Conservation (phyloP, 2,797 vertebrate genomes). For the Enteromius trimaculatus region DNA sequence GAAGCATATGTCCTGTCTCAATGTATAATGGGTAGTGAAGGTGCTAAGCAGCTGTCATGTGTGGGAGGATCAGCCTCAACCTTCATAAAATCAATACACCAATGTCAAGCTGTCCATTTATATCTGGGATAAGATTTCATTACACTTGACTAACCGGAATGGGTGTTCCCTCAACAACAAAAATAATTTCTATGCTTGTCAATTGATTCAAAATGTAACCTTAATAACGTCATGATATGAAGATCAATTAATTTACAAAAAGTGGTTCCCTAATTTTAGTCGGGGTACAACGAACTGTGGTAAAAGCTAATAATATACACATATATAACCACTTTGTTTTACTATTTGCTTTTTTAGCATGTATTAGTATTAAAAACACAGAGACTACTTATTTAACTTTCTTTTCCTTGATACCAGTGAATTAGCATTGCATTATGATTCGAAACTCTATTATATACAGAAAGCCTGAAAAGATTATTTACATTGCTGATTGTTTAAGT, state of each 20-base stretch:
- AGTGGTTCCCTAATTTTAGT: background rate
- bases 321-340: background rate
- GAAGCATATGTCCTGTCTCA: conserved; percentile 15
- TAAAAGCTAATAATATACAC: background rate
- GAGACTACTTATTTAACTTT: background rate
- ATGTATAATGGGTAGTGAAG: conserved; percentile 25
- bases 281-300: background rate
- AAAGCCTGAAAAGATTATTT: conserved; percentile 64
- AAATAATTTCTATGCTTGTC: background rate
- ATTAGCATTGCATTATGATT: conserved; percentile 56
- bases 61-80: conserved; percentile 17
- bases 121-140: conserved; percentile 1
- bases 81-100: conserved; percentile 44
- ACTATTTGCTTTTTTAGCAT: background rate
- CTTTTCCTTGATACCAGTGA: background rate
- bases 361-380: background rate
- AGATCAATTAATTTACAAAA: background rate
- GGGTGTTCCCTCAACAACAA: conserved; percentile 4
- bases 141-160: background rate
- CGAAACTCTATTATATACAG: conserved; percentile 57
- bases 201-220: background rate
- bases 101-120: conserved; percentile 31
- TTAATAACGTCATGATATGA: background rate
- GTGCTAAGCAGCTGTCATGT: conserved; percentile 41
- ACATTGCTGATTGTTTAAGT: conserved; percentile 62